These are phyloP conservation scores for Coronaproctus castanopsis DNA, from an alignment of 2,888 invertebrate genomes.

Conservation along the genomic window DNA sequence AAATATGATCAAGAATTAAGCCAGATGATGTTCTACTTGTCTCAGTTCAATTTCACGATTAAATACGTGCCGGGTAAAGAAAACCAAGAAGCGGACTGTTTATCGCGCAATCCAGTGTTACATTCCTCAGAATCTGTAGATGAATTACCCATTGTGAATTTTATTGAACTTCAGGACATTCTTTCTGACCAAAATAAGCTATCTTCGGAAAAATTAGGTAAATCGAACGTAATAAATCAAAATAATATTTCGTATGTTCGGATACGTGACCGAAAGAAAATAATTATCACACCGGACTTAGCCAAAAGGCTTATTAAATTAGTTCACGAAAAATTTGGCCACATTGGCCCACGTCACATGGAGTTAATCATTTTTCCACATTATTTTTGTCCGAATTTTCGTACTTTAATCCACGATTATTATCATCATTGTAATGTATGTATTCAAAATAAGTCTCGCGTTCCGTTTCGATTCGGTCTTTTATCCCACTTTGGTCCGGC, in stretches of 20 bases:
- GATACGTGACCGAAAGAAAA: slow-evolving; percentile 13
- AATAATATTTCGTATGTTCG: slow-evolving; percentile 12
- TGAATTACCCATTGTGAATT: neutral
- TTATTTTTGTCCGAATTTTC: slow-evolving; percentile 15
- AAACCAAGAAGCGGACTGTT: slow-evolving; percentile 18
- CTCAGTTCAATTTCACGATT: slow-evolving; percentile 17
- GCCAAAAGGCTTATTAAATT: slow-evolving; percentile 13
- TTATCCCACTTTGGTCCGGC: slow-evolving; percentile 22
- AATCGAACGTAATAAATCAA: slow-evolving; percentile 9
- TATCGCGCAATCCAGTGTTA: slow-evolving; percentile 17
- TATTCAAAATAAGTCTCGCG: slow-evolving; percentile 22
- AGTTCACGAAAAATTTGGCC: slow-evolving; percentile 14
- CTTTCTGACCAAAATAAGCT: slow-evolving; percentile 15
- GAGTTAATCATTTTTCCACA: slow-evolving; percentile 8
- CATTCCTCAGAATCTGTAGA: slow-evolving; percentile 7
- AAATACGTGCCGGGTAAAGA: slow-evolving; percentile 18
- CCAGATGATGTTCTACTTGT: slow-evolving; percentile 17
- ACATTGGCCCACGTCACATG: slow-evolving; percentile 15
- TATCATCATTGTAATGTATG: slow-evolving; percentile 17
- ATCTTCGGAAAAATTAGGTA: slow-evolving; percentile 1
- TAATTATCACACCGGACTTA: slow-evolving; percentile 15
- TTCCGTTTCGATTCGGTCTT: slow-evolving; percentile 17
- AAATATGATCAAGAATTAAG: slow-evolving; percentile 17
- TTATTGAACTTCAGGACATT: slow-evolving; percentile 14
- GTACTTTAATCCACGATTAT: slow-evolving; percentile 16